Conservation (phyloP, 1,140 invertebrate species). For the Magallana angulata region DNA sequence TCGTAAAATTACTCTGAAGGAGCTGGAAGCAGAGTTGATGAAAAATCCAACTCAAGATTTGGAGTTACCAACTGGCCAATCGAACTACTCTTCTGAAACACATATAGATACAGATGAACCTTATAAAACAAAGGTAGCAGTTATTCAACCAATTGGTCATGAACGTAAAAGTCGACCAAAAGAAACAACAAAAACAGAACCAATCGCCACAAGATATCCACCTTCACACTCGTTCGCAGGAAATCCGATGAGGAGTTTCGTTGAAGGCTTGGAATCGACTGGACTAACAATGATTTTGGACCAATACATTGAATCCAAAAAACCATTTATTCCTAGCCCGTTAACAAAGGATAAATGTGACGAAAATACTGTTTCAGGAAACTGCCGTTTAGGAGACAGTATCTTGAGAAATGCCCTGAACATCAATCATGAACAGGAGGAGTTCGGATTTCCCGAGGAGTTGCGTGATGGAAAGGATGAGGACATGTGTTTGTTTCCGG, state of each 20-base stretch:
- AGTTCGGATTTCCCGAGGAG: conserved; percentile 7
- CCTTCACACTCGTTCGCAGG: background rate
- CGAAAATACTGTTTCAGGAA: conserved; percentile 2
- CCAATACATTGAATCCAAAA: background rate
- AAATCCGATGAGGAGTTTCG: background rate
- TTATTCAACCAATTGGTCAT: conserved; percentile 45
- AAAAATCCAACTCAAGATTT: background rate
- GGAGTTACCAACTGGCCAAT: no score
- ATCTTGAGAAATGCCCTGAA: conserved; percentile 48
- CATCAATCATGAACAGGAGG: conserved; percentile 21
- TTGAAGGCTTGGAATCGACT: conserved; percentile 14
- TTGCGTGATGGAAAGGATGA: background rate
- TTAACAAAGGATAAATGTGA: background rate
- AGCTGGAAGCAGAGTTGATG: conserved; percentile 4
- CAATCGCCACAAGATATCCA: background rate
- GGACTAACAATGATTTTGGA: background rate
- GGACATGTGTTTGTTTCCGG: conserved; percentile 46
- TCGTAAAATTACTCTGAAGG: background rate
- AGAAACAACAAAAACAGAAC: background rate
- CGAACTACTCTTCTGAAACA: no score
- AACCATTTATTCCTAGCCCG: background rate
- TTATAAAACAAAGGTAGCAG: conserved; percentile 22
- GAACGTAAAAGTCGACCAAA: background rate
- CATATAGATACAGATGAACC: background rate
- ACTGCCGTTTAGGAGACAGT: conserved; percentile 50